Conservation (phyloP, 2,888 invertebrate genomes). For the Eupithecia abbreviata region DNA sequence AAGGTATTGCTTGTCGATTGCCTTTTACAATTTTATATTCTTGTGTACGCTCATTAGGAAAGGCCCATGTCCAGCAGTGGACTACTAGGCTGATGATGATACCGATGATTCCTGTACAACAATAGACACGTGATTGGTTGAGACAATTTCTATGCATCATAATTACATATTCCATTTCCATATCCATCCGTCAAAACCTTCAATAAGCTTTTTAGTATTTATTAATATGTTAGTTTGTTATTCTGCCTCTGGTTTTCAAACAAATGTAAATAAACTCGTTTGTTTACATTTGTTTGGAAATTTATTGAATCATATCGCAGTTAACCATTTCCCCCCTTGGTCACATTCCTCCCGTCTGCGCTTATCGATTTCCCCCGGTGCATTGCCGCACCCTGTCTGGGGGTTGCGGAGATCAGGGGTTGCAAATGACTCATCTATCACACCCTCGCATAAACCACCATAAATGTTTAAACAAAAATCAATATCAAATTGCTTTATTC, state of each 20-base stretch:
- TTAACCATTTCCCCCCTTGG: background rate
- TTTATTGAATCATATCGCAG: background rate
- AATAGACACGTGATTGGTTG: background rate
- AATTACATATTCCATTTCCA: no score
- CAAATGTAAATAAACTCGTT: background rate
- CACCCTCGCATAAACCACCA: slow-evolving; percentile 19
- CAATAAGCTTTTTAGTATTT: no score
- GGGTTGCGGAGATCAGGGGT: slow-evolving; percentile 36
- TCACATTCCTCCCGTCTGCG: slow-evolving; percentile 42
- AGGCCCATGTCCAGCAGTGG: no score
- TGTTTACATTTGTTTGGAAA: no score
- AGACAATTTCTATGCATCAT: background rate
- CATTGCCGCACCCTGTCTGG: slow-evolving; percentile 41
- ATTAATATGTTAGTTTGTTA: no score
- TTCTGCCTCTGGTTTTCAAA: no score
- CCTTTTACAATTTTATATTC: background rate
- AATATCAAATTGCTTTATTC: background rate
- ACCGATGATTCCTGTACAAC: background rate
- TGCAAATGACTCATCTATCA: slow-evolving; percentile 36
- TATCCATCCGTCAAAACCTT: no score
- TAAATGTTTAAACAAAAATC: background rate
- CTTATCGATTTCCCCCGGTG: slow-evolving; percentile 52
- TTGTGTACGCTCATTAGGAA: background rate
- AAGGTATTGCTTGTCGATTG: background rate
- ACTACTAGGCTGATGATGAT: no score